Evolutionary conservation across 1,140 invertebrate species (phyloP).

Genomic region (Trinorchestia longiramus): DNA sequence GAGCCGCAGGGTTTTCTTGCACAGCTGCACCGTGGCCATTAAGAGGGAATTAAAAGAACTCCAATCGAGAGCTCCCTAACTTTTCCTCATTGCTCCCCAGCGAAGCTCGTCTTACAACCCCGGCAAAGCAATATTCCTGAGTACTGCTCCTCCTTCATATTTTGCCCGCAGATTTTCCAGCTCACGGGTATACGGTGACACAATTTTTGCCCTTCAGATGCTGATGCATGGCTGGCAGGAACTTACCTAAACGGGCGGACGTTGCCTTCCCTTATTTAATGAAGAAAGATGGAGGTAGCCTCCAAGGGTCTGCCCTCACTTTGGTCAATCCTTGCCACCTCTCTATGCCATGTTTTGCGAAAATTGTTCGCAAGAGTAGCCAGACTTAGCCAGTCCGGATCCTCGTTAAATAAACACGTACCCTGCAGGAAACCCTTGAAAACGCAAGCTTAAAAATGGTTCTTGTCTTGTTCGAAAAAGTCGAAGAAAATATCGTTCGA

Average conservation of each 20-base stretch:
- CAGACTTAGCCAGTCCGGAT: not conserved
- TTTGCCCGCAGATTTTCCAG: conserved; percentile 1
- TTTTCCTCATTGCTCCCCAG: not conserved
- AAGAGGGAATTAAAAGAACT: not conserved
- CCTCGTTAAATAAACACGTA: not conserved
- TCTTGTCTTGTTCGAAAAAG: not conserved
- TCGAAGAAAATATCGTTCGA: not conserved
- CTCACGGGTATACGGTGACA: not conserved
- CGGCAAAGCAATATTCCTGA: conserved; percentile 25
- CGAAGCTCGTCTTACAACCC: not conserved
- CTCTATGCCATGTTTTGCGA: not conserved
- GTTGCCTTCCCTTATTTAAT: conserved; percentile 9
- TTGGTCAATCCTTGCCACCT: not conserved
- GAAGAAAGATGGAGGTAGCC: conserved; percentile 24
- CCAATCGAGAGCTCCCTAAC: not conserved
- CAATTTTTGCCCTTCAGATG: conserved; percentile 13
- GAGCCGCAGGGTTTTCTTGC: not conserved
- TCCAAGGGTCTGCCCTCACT: not conserved
- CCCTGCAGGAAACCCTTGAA: not conserved
- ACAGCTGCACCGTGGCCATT: not conserved
- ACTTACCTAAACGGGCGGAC: conserved; percentile 10
- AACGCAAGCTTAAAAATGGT: not conserved
- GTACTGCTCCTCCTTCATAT: not conserved
- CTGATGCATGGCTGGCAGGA: not conserved
- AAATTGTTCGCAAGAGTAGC: not conserved